phyloP scores from a whole-genome alignment of 2,888 invertebrate genomes.

The Scaptomyza polygonia region DNA sequence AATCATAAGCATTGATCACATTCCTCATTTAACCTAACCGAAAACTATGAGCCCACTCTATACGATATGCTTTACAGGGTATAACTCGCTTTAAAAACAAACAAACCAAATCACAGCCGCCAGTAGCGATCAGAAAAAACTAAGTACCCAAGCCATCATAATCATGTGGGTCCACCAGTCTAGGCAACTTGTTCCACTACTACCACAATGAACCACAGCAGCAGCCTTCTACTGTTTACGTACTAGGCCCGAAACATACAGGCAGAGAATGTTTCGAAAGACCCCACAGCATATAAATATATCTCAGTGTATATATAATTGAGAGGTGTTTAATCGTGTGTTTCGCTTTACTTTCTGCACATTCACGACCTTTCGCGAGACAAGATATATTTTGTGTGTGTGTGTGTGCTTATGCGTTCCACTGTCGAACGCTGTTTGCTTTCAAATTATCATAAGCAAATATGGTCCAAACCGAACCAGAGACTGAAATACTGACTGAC shows the following conservation, averaged over 20 bases:
- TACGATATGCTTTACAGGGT: constrained; percentile 28
- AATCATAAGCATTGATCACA: too few relatives aligned
- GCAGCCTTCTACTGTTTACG: constrained; percentile 57
- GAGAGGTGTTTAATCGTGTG: constrained; percentile 84
- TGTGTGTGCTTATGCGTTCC: constrained; percentile 35
- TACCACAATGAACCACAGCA: constrained; percentile 47
- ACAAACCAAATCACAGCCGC: constrained; percentile 28
- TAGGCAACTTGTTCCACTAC: constrained; percentile 27
- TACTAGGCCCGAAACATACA: constrained; percentile 30
- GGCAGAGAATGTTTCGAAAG: constrained; percentile 8
- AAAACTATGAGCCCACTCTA: too few relatives aligned
- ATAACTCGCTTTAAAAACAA: constrained; percentile 17
- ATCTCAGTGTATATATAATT: constrained; percentile 75
- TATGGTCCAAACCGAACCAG: constrained; percentile 51
- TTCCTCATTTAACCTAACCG: too few relatives aligned
- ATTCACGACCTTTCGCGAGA: constrained; percentile 69
- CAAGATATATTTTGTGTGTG: constrained; percentile 39
- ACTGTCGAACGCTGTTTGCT: constrained; percentile 76
- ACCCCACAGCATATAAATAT: constrained; percentile 25
- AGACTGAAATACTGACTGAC: constrained; percentile 12
- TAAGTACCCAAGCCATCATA: constrained; percentile 60
- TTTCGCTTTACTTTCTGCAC: constrained; percentile 77
- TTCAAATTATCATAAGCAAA: constrained; percentile 83
- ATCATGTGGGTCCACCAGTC: constrained; percentile 64
- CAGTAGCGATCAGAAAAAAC: constrained; percentile 30